A percentile compares a stretch with the other conserved stretches of the same genome.
These are phyloP conservation scores for Puma concolor DNA, from an alignment of 2,113 vertebrate species.

Conservation along the genomic window DNA sequence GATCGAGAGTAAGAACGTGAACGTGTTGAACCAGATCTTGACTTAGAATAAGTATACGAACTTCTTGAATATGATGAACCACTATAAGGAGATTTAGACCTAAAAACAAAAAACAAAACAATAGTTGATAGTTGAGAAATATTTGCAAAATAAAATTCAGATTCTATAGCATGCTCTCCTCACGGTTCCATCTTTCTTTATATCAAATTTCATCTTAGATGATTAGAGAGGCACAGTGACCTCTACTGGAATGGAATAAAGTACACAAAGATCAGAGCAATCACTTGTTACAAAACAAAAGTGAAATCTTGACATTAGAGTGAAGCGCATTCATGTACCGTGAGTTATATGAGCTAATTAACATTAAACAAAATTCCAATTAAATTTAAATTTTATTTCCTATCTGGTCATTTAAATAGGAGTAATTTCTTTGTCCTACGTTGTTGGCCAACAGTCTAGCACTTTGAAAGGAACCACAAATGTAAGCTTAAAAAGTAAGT, in stretches of 20 bases:
- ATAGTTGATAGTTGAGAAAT: constrained; percentile 74
- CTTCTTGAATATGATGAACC: constrained; percentile 92
- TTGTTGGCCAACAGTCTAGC: constrained; percentile 32
- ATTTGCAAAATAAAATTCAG: constrained; percentile 76
- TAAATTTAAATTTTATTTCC: constrained; percentile 66
- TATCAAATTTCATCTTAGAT: constrained; percentile 6
- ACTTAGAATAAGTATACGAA: constrained; percentile 93
- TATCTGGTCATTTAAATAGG: constrained; percentile 41
- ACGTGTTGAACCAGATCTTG: constrained; percentile 92
- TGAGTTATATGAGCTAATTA: constrained; percentile 75
- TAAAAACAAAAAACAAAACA: constrained; percentile 84
- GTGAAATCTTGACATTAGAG: constrained; percentile 74
- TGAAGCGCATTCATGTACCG: constrained; percentile 59
- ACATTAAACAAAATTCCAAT: constrained; percentile 63
- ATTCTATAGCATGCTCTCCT: constrained; percentile 69
- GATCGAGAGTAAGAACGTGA: constrained; percentile 93
- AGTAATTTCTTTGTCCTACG: constrained; percentile 41
- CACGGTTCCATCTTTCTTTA: constrained; percentile 74
- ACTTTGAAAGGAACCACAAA: constrained; percentile 63
- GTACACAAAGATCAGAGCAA: constrained; percentile 50
- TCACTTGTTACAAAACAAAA: constrained; percentile 71
- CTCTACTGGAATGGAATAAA: constrained; percentile 77
- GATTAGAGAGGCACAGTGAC: constrained; percentile 80
- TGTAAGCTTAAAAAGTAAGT: constrained; percentile 59
- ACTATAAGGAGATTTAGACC: constrained; percentile 96